phyloP scores from a whole-genome alignment of 2,797 vertebrate genomes.

The Lutjanus argentimaculatus region DNA sequence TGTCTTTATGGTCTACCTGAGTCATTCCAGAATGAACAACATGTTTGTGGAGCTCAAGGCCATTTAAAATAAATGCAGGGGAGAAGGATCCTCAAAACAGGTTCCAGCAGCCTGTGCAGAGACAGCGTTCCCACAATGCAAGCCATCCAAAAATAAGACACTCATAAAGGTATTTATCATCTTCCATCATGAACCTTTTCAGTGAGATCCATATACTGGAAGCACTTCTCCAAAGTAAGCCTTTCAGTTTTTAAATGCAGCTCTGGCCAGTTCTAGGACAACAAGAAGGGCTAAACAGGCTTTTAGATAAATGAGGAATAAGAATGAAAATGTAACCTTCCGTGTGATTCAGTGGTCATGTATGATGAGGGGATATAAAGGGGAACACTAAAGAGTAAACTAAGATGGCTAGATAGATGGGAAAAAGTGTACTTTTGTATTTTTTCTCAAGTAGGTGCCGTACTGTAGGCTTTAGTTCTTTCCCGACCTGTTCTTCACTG shows the following conservation, averaged over 20 bases:
- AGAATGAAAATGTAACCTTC: not conserved
- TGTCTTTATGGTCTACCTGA: not conserved
- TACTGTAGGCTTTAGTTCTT: no score
- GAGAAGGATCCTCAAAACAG: not conserved
- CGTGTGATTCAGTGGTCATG: not conserved
- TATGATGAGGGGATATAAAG: not conserved
- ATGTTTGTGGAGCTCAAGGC: not conserved
- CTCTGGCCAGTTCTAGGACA: not conserved
- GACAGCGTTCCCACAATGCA: not conserved
- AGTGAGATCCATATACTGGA: not conserved
- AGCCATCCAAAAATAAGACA: not conserved
- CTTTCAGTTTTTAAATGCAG: constrained; percentile 5
- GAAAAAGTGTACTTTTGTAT: no score
- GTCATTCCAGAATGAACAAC: not conserved
- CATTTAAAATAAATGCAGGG: not conserved
- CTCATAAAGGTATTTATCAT: constrained; percentile 12
- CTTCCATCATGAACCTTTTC: not conserved
- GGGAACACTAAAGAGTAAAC: not conserved
- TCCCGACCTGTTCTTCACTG: no score
- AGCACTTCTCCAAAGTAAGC: not conserved
- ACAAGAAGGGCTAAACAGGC: not conserved
- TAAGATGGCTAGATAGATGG: no score
- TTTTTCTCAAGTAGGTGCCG: no score
- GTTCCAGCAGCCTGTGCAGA: not conserved
- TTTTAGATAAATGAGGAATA: not conserved